phyloP scores from a whole-genome alignment of 2,113 vertebrate species.

The Fregata magnificens region DNA sequence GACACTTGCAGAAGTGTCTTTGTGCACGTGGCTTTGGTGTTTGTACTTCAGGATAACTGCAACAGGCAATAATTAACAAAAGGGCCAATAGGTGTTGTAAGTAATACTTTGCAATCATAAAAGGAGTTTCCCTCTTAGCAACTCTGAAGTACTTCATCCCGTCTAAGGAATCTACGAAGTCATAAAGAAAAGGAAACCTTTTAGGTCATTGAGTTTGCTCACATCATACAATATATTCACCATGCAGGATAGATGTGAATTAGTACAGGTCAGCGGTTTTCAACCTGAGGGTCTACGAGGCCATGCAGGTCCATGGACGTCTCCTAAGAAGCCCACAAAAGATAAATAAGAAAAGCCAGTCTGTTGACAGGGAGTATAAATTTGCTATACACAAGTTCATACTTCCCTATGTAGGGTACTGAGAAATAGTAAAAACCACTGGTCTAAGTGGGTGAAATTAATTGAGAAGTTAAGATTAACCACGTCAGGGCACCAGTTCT shows the following conservation, averaged over 20 bases:
- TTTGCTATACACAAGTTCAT: background rate
- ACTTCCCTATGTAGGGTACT: background rate
- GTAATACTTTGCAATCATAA: background rate
- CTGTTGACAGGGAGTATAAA: background rate
- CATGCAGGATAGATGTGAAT: constrained; percentile 31
- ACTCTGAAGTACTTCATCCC: background rate
- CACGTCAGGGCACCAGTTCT: background rate
- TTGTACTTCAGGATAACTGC: background rate
- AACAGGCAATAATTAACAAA: background rate
- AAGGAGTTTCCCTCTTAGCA: constrained; percentile 18
- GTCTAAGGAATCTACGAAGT: background rate
- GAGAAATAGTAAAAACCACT: background rate
- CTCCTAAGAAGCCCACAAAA: constrained; percentile 1
- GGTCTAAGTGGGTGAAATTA: background rate
- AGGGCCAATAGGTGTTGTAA: background rate
- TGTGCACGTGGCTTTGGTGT: background rate
- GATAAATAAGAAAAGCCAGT: background rate
- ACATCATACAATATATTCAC: constrained; percentile 37
- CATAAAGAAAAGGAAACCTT: constrained; percentile 13
- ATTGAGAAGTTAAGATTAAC: background rate
- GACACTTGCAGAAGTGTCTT: background rate
- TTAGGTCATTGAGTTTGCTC: constrained; percentile 23
- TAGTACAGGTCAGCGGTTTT: constrained; percentile 37
- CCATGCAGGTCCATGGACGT: background rate
- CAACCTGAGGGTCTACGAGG: background rate